These are phyloP conservation scores for Hassar affinis DNA, from an alignment of 2,113 vertebrate genomes.

Conservation along the genomic window DNA sequence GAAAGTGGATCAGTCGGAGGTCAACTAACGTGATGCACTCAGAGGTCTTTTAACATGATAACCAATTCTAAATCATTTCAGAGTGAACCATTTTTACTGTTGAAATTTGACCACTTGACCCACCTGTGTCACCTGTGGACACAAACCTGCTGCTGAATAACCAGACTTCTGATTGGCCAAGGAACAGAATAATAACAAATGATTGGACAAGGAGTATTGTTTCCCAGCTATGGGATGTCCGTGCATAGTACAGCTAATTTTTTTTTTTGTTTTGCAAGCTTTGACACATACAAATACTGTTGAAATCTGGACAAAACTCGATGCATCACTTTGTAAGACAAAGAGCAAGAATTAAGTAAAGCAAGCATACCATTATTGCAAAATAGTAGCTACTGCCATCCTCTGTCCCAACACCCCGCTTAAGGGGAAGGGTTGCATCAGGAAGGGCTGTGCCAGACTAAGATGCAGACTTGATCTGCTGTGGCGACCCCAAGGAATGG, in stretches of 20 bases:
- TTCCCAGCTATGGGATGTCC: background rate
- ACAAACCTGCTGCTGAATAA: background rate
- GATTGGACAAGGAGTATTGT: background rate
- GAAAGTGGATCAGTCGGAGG: conserved; percentile 60
- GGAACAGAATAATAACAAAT: background rate
- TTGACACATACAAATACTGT: background rate
- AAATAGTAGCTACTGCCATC: too few species aligned
- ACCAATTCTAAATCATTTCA: background rate
- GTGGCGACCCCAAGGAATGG: too few species aligned
- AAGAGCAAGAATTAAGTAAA: too few species aligned
- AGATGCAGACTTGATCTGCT: too few species aligned
- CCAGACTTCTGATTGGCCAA: background rate
- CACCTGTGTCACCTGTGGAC: background rate
- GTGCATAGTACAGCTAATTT: background rate
- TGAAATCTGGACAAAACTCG: background rate
- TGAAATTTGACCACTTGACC: background rate
- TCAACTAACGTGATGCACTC: conserved; percentile 42
- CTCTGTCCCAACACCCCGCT: too few species aligned
- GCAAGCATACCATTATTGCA: too few species aligned
- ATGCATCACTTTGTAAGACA: too few species aligned
- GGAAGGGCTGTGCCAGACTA: too few species aligned
- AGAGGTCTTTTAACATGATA: background rate
- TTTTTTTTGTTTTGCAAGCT: background rate
- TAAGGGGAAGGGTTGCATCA: too few species aligned
- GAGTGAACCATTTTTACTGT: background rate